A percentile compares a stretch with the other conserved stretches of the same genome.
Evolutionary conservation across 2,797 vertebrate species (phyloP).

Genomic region (Halcyon badia): DNA sequence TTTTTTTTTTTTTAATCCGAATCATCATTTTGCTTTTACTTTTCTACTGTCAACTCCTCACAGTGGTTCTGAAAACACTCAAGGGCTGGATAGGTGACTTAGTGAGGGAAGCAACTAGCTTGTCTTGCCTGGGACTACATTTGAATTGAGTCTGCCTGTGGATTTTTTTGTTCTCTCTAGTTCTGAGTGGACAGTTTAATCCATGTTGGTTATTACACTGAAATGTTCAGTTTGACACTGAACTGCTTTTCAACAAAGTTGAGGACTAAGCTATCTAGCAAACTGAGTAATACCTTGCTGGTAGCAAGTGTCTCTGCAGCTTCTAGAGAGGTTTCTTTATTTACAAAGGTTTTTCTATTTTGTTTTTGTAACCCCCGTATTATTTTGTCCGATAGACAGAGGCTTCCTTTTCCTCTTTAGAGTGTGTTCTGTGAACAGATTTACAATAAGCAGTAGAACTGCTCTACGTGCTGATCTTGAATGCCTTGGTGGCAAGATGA

Average conservation of each 20-base stretch:
- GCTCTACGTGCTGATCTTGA: slow-evolving; percentile 70
- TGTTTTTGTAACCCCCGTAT: slow-evolving; percentile 35
- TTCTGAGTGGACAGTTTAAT: slow-evolving; percentile 74
- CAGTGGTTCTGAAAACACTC: slow-evolving; percentile 77
- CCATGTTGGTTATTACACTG: slow-evolving; percentile 73
- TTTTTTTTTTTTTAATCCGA: slow-evolving; percentile 69
- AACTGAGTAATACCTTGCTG: slow-evolving; percentile 72
- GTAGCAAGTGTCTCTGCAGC: slow-evolving; percentile 79
- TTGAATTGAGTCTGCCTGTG: slow-evolving; percentile 79
- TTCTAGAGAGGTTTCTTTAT: slow-evolving; percentile 75
- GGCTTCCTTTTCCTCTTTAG: slow-evolving; percentile 74
- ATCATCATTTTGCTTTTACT: slow-evolving; percentile 81
- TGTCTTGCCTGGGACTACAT: slow-evolving; percentile 79
- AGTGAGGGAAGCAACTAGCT: slow-evolving; percentile 74
- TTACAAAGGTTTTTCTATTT: slow-evolving; percentile 59
- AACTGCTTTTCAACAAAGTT: slow-evolving; percentile 66
- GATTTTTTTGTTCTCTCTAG: slow-evolving; percentile 78
- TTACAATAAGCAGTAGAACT: slow-evolving; percentile 67
- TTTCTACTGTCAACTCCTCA: slow-evolving; percentile 81
- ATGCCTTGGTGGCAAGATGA: slow-evolving; percentile 65
- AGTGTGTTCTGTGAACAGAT: slow-evolving; percentile 74
- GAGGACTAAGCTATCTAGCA: slow-evolving; percentile 77
- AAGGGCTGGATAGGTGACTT: slow-evolving; percentile 75
- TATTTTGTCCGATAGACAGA: slow-evolving; percentile 73
- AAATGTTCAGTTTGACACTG: slow-evolving; percentile 75